These are phyloP conservation scores for Caenorhabditis wallacei DNA, from an alignment of 2,888 invertebrate genomes.

Conservation along the genomic window DNA sequence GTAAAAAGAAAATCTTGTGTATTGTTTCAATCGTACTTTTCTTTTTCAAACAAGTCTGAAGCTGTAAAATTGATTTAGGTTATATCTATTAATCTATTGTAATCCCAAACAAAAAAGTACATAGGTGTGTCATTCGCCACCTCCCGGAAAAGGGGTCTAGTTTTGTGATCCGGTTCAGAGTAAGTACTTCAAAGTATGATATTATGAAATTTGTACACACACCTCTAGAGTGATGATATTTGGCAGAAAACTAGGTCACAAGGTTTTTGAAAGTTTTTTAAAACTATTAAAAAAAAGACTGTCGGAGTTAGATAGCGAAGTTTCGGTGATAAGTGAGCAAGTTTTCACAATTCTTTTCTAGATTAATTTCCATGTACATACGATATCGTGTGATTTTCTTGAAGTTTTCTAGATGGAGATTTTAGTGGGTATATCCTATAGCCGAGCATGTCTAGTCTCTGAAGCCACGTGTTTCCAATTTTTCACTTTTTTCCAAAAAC, in stretches of 20 bases:
- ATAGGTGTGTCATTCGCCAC: conserved; percentile 29
- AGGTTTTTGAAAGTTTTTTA: conserved; percentile 16
- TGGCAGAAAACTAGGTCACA: conserved; percentile 40
- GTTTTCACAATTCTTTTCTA: neutral
- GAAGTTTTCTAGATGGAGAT: no score
- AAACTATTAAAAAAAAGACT: conserved; percentile 8
- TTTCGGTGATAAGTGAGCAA: no score
- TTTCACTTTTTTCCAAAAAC: no score
- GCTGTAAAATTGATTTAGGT: neutral
- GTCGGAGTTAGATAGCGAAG: neutral
- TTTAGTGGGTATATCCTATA: no score
- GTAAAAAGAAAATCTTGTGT: neutral
- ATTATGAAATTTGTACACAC: conserved; percentile 48
- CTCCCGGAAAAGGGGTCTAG: conserved; percentile 16
- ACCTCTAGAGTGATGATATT: conserved; percentile 37
- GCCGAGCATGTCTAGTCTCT: no score
- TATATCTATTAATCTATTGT: neutral
- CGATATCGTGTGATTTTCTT: no score
- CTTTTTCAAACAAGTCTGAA: neutral
- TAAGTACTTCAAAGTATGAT: conserved; percentile 16
- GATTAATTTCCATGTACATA: no score
- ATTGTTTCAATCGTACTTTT: neutral
- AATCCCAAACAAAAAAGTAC: neutral
- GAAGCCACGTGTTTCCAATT: no score
- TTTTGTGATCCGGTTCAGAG: conserved; percentile 45